Evolutionary conservation across 2,888 invertebrate genomes (phyloP).

Genomic region (Chrysomela aeneicollis): DNA sequence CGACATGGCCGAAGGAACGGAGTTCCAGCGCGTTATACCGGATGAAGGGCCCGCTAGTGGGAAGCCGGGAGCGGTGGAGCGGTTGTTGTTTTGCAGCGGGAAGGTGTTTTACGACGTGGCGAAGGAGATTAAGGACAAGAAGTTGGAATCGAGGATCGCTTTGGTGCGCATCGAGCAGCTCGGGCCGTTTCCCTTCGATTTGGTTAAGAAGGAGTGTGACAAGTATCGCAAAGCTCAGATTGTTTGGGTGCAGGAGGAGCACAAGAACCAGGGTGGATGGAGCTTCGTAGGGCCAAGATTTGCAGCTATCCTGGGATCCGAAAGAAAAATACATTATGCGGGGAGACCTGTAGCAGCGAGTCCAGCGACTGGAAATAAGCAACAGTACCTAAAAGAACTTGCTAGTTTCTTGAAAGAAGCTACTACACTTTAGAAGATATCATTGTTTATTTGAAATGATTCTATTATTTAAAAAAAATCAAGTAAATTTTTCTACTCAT

Average conservation of each 20-base stretch:
- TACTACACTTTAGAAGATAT: not conserved
- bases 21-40: slow-evolving; percentile 80
- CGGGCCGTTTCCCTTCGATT: slow-evolving; percentile 94
- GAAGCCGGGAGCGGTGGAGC: slow-evolving; percentile 75
- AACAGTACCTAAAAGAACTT: slow-evolving; percentile 70
- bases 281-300: slow-evolving; percentile 88
- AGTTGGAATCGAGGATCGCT: slow-evolving; percentile 77
- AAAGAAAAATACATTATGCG: slow-evolving; percentile 82
- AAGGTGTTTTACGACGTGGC: slow-evolving; percentile 92
- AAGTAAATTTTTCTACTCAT: too few species aligned
- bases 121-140: slow-evolving; percentile 75
- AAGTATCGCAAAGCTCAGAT: slow-evolving; percentile 86
- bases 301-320: slow-evolving; percentile 79
- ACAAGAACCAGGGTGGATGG: slow-evolving; percentile 94
- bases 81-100: slow-evolving; percentile 87
- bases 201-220: slow-evolving; percentile 81
- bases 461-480: too few species aligned
- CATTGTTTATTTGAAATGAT: too few species aligned
- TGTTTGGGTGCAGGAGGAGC: slow-evolving; percentile 93
- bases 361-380: slow-evolving; percentile 98
- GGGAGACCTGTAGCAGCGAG: slow-evolving; percentile 93
- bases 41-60: slow-evolving; percentile 73
- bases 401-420: slow-evolving; percentile 4
- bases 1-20: slow-evolving; percentile 84
- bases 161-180: slow-evolving; percentile 87